These are phyloP conservation scores for Sander vitreus DNA, from an alignment of 2,113 vertebrate genomes.

Conservation along the genomic window DNA sequence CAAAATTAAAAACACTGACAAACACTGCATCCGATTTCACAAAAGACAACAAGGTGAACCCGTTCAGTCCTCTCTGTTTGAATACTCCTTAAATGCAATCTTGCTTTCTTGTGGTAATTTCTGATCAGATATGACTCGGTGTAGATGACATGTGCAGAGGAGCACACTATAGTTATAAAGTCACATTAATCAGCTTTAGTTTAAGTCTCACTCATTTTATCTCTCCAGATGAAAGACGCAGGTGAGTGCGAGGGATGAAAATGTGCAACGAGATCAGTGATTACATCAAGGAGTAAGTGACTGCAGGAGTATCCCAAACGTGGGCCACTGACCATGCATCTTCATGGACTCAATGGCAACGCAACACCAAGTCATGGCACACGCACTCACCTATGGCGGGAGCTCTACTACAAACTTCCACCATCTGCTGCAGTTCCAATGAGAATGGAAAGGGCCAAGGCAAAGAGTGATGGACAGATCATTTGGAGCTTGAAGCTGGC, in stretches of 20 bases:
- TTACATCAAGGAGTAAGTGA: slow-evolving; percentile 72
- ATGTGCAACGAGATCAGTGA: slow-evolving; percentile 65
- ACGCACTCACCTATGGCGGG: slow-evolving; percentile 84
- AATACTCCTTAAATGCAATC: slow-evolving; percentile 70
- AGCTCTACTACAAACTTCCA: slow-evolving; percentile 86
- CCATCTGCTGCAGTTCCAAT: slow-evolving; percentile 87
- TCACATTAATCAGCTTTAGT: neutral
- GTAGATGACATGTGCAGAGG: neutral
- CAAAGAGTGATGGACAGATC: slow-evolving; percentile 84
- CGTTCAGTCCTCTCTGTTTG: slow-evolving; percentile 55
- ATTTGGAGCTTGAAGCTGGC: slow-evolving; percentile 67
- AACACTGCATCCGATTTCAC: slow-evolving; percentile 66
- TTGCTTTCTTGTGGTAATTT: slow-evolving; percentile 75
- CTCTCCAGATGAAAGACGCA: slow-evolving; percentile 25
- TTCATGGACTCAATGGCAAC: slow-evolving; percentile 69
- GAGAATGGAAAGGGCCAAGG: slow-evolving; percentile 73
- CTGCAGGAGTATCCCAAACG: slow-evolving; percentile 73
- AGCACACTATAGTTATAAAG: neutral
- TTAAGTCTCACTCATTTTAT: slow-evolving; percentile 1
- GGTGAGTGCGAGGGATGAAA: slow-evolving; percentile 14
- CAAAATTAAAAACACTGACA: slow-evolving; percentile 73
- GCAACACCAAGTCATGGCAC: slow-evolving; percentile 72
- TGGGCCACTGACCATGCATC: slow-evolving; percentile 76
- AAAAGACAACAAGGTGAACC: slow-evolving; percentile 71
- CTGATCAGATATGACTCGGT: slow-evolving; percentile 51